Evolutionary conservation across 35 echinoderm and acorn worm genomes (phyloP), one percentile per base, ranked within the genome.

Genomic region (Apostichopus parvimensis): DNA sequence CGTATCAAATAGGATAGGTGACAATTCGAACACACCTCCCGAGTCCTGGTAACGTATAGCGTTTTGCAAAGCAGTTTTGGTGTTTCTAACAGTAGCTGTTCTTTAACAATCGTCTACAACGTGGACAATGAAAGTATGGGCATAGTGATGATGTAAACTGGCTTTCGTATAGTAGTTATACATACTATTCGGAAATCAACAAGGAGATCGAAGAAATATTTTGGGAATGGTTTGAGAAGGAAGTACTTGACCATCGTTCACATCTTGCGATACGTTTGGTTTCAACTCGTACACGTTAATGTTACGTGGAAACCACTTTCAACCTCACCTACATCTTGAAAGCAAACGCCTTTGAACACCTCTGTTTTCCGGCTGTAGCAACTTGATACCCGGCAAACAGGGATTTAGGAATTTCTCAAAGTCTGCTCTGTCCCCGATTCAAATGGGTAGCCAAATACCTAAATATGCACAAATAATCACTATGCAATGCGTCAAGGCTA

Each of bases 401-500:
- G 15, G 71, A 12, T 90, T 90, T 77, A 23, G 70, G 45, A 9
- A 65, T 90, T 75, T 90, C 26, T 23, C 66, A 17, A 71, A 21
- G 71, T 18, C 5, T 73, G 87, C 13, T 28, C 4, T 25, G 13
- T 90, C 87, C 55, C 83, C 11, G 70, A 90, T 90, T 90, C 17
- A 73, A 55, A 24, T 90, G 87, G 25, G 15, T 5, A 90, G 62
- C 71, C 12, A 90, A 77, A 73, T 5, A 90, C 54, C 87, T 90
- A 90, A 90, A 90, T 25, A 90, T 71, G 34, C 87, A 90, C 62
- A 90, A 77, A 90, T 90, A 77, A 90, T 90, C 87, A 77, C 26
- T 13, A 54, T 21, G 4, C 73, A 6, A 73, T 72, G 21, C 87
- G 87, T 55, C 87, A 90, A 77, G 54, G 9, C 17, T 73, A 71